These are phyloP conservation scores for Xanthia icteritia DNA, from an alignment of 2,888 invertebrate species.

Conservation along the genomic window DNA sequence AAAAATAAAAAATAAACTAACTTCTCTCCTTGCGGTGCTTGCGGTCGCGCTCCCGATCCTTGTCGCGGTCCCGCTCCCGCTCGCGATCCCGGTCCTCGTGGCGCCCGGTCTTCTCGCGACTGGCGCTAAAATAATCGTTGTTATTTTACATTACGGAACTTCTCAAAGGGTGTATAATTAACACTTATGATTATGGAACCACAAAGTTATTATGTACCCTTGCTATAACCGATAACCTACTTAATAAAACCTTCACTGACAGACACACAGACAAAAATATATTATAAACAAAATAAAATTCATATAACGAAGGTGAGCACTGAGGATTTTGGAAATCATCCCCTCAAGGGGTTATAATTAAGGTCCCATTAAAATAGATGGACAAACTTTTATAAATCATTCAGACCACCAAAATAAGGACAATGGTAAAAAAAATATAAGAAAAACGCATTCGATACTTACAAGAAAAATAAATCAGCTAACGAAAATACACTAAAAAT, in stretches of 20 bases:
- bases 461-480: no score
- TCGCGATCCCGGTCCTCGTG: constrained; percentile 74
- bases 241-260: not conserved
- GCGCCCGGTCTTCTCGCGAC: constrained; percentile 73
- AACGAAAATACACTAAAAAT: no score
- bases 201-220: not conserved
- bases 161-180: not conserved
- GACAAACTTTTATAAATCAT: no score
- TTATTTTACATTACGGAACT: not conserved
- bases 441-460: no score
- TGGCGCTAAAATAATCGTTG: constrained; percentile 62
- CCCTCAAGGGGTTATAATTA: no score
- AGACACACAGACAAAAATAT: no score
- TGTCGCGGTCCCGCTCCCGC: constrained; percentile 75
- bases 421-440: no score
- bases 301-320: no score
- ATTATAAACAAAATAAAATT: no score
- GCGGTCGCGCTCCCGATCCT: constrained; percentile 83
- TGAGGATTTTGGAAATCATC: no score
- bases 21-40: constrained; percentile 85
- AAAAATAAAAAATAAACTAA: constrained; percentile 70
- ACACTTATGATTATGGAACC: not conserved
- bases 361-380: no score
- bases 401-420: no score
- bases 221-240: not conserved